Percentiles rank a stretch among this genome's conserved stretches.
Conservation (phyloP, 2,888 invertebrate species). For the Noctua janthina region DNA sequence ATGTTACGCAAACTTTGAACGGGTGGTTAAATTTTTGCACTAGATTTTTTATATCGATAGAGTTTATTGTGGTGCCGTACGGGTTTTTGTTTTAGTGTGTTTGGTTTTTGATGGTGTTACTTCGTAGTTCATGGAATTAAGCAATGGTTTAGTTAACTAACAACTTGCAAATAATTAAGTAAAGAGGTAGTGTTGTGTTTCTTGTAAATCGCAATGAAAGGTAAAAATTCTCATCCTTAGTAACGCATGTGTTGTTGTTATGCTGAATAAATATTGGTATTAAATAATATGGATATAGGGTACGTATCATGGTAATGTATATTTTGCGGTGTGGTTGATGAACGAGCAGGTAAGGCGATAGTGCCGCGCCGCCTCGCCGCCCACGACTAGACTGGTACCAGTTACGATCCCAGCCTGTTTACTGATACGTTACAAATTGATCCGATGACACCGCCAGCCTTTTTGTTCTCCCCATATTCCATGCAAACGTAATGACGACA, state of each 20-base stretch:
- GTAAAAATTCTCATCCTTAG: no score
- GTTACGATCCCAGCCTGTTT: conserved; percentile 78
- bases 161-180: neutral
- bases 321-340: conserved; percentile 77
- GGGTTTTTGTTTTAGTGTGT: neutral
- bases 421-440: conserved; percentile 83
- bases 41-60: conserved; percentile 28
- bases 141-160: neutral
- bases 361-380: conserved; percentile 77
- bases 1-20: conserved; percentile 75
- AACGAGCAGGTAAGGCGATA: conserved; percentile 77
- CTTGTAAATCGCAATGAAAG: neutral
- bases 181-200: neutral
- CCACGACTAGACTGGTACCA: conserved; percentile 76
- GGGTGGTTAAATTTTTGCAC: conserved; percentile 69
- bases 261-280: conserved; percentile 17
- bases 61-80: conserved; percentile 8
- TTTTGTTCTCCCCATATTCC: conserved; percentile 65
- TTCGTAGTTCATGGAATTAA: neutral
- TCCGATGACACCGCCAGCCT: conserved; percentile 77
- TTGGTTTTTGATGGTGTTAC: neutral
- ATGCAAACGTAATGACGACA: conserved; percentile 54
- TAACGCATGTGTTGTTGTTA: neutral
- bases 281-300: conserved; percentile 32
- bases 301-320: conserved; percentile 73